Conservation (phyloP, 2,888 invertebrate species). For the Lepidochrysops patricia region DNA sequence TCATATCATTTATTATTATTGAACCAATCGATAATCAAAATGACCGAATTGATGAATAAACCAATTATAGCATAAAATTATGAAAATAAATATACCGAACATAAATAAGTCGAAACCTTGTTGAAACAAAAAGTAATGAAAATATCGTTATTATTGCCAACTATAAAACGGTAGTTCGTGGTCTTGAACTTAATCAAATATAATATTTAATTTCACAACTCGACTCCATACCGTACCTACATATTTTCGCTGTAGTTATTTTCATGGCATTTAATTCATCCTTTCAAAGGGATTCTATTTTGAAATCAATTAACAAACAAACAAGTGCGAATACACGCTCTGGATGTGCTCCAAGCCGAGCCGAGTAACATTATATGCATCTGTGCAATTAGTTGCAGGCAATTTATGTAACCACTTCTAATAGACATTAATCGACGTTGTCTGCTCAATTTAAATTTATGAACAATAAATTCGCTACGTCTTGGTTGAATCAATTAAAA, state of each 20-base stretch:
- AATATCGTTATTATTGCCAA: background rate
- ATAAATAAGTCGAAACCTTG: background rate
- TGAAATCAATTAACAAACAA: constrained; percentile 23
- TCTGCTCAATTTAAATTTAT: constrained; percentile 16
- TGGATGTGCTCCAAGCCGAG: constrained; percentile 26
- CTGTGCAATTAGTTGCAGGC: constrained; percentile 27
- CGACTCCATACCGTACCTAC: constrained; percentile 19
- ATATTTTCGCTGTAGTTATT: constrained; percentile 18
- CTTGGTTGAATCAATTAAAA: constrained; percentile 3
- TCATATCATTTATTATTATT: constrained; percentile 14
- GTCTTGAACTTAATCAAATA: constrained; percentile 58
- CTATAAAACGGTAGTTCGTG: constrained; percentile 50
- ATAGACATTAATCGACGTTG: constrained; percentile 16
- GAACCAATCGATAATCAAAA: constrained; percentile 32
- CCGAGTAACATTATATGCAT: constrained; percentile 24
- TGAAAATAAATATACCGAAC: background rate
- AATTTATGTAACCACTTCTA: constrained; percentile 25
- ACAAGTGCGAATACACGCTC: constrained; percentile 20
- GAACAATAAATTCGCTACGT: background rate
- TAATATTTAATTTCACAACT: constrained; percentile 62
- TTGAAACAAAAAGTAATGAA: background rate
- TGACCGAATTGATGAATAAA: constrained; percentile 15
- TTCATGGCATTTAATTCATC: constrained; percentile 21
- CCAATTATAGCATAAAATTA: background rate
- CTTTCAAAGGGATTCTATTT: constrained; percentile 23